Base-by-base conservation (phyloP, 2,113 vertebrate species). In the Onychostruthus taczanowskii region DNA sequence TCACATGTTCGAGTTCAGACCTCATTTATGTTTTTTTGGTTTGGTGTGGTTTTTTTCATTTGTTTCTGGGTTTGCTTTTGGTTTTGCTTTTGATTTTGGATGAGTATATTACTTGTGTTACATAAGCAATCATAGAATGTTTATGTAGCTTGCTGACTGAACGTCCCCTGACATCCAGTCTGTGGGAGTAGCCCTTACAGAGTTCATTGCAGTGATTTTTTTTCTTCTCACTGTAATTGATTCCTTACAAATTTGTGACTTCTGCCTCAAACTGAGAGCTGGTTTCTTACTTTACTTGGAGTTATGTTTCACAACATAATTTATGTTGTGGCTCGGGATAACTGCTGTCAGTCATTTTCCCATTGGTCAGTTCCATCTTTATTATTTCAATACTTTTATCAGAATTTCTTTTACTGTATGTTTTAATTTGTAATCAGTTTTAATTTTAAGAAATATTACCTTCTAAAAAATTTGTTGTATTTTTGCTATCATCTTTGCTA, bases 231-330 rank as follows among this genome's bases (percentile, higher is more conserved):
- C 35, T 88, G 3, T 83, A 92, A 93, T 59, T 86, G 18, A 77
- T 86, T 92, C 63, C 70, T 86, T 90, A 81, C 11, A 81, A 78
- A 91, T 55, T 63, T 90, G 46, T 74, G 67, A 85, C 62, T 97
- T 90, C 61, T 95, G 23, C 53, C 53, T 88, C 55, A 86, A 76
- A 94, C 31, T 88, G 64, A 90, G 85, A 95, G 44, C 7, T 31
- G 47, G 10, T 80, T 91, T 68, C 59, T 89, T 63, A 90, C 70
- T 95, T 76, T 82, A 44, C 75, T 87, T 91, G 49, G 68, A 93
- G 49, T 76, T 64, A 44, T 18, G 11, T 75, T 94, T 82, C 62
- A 68, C 74, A 87, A 37, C n/a, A n/a, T 84, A 82, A 68, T 84
- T 91, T 84, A 35, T 89, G 33, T 78, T 74, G 76, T 63, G 72